Percentiles rank a stretch among this genome's conserved stretches.
phyloP scores from a whole-genome alignment of 1,140 invertebrate species.

The Brachionus koreanus region DNA sequence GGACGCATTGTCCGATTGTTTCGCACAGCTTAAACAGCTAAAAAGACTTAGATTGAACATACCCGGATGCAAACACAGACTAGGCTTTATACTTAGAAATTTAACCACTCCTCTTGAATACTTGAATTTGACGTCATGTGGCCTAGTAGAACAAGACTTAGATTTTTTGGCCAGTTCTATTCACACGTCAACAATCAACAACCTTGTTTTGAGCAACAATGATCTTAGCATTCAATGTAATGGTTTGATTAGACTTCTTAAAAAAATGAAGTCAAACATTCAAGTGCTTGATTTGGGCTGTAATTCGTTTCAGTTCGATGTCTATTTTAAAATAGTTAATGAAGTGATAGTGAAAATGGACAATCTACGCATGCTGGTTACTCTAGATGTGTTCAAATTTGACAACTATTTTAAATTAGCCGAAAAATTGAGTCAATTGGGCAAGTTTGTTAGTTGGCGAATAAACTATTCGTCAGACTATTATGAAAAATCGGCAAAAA shows the following conservation, averaged over 20 bases:
- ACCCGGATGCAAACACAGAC: background rate
- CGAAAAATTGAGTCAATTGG: background rate
- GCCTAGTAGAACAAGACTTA: background rate
- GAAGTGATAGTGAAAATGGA: background rate
- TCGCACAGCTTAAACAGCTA: background rate
- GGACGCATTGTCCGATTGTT: background rate
- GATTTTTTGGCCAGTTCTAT: background rate
- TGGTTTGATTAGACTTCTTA: background rate
- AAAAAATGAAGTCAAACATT: background rate
- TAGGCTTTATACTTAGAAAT: background rate
- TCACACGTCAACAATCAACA: background rate
- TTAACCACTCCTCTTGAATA: background rate
- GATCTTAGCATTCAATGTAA: background rate
- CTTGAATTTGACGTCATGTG: constrained; percentile 15
- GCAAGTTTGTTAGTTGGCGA: constrained; percentile 21
- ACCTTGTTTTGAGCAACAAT: constrained; percentile 22
- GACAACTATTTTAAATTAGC: background rate
- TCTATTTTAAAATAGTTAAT: background rate
- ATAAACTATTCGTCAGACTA: constrained; percentile 31
- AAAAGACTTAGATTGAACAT: background rate
- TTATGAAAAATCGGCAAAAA: constrained; percentile 21
- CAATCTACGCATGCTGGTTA: background rate
- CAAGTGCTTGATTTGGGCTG: constrained; percentile 18
- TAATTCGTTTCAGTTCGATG: constrained; percentile 9
- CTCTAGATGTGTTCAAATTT: constrained; percentile 20